Base-by-base conservation (phyloP, 2,888 invertebrate species). In the Acronicta alni region DNA sequence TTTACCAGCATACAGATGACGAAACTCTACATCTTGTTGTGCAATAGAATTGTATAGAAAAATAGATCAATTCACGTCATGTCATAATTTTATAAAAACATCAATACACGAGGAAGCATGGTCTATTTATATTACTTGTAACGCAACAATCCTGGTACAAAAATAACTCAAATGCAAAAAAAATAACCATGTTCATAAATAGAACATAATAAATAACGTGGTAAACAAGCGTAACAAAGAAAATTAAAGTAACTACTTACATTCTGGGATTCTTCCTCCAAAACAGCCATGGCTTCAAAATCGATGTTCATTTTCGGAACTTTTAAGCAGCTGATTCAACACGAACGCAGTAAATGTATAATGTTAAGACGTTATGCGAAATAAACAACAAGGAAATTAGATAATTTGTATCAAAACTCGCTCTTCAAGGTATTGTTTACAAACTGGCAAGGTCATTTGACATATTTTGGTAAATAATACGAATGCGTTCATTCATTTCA, bases 381-480 rank as follows among this genome's bases (percentile, higher is more conserved):
- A 63, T 88, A 91, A 77, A 91, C 94, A 95, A 95, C 93, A 95
- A 92, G 94, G 95, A 95, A 95, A 85, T 81, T 61, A 78, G 75
- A 81, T 85, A 81, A 81, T 80, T 84, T 82, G 69, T 82, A 90
- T 89, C 94, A 95, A 95, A 95, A 82, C 66, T 72, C 72, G 61
- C 75, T 80, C 67, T 69, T 72, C 83, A 95, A 95, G 94, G 94
- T 95, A 90, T 95, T 96, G 96, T 96, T 96, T 96, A 96, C 96
- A 96, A 96, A 96, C 96, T 96, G 90, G 95, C 96, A 96, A 96
- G 96, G 96, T 96, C 96, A 96, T 94, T 91, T 94, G 91, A 90
- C 91, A 91, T 91, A 91, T 90, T 92, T 90, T 90, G 85, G 89
- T 90, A 86, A 84, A 86, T 82, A 81, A 0, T 62, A 66, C 42